Evolutionary conservation across 1,140 invertebrate genomes (phyloP), one percentile per base, ranked within the genome.

Genomic region (Macrobrachium rosenbergii): DNA sequence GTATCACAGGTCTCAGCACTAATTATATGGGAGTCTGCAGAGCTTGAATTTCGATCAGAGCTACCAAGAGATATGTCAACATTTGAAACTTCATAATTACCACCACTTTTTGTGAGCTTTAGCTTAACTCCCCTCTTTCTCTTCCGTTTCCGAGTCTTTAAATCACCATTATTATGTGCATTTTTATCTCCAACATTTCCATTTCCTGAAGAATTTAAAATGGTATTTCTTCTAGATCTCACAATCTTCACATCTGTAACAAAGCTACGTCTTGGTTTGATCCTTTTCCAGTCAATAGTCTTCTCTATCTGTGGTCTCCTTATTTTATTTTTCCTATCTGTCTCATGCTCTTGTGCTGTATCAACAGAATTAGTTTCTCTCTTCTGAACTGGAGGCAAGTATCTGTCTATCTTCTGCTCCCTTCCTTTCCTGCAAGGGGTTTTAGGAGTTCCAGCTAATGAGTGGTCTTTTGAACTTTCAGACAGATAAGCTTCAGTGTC

Each of bases 101-200:
- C 77, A 21, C 83, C 83, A 73, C 83, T 86, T 60, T 72, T 79
- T 21, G 83, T 86, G 17, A 86, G 63, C 19, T 79, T 86, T 58
- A 86, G 60, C 28, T 86, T 86, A 12, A 86, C 64, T 11, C 83
- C 83, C 58, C 64, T 85, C n/a, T 28, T 67, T 67, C 77, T 84
- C 45, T 77, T 84, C 63, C 52, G 7, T 52, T 52, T 52, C 7
- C 12, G 7, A 5, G 52, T 52, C 52, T 52, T 12, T 52, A 52
- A 12, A 52, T 10, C 52, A 52, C 52, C 52, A 52, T 52, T 52
- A 52, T 52, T 52, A 52, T 8, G 6, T 52, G 52, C 52, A 2
- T 0, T 52, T 52, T 52, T 52, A 52, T 52, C 12, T 0, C 7
- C 52, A 52, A 52, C 7, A 52, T 12, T 52, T 10, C 6, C 52